These are phyloP conservation scores for Phortica variegata DNA, from an alignment of 1,140 invertebrate genomes.

Conservation along the genomic window DNA sequence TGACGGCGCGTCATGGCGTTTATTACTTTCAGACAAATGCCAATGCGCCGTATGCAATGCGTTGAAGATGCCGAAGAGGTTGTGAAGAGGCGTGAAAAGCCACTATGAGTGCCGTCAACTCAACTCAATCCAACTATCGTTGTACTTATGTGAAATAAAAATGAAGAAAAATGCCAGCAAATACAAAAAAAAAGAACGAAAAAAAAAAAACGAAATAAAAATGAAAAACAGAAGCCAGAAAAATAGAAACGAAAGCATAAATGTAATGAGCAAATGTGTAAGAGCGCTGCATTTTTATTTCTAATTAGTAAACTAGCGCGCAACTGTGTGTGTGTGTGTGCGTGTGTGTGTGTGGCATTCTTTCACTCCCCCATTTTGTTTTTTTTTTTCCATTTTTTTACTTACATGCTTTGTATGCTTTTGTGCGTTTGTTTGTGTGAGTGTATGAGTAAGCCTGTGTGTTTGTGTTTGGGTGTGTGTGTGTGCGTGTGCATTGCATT, in stretches of 20 bases:
- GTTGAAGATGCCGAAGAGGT: background rate
- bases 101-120: background rate
- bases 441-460: constrained; percentile 13
- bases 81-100: background rate
- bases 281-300: constrained; percentile 45
- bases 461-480: constrained; percentile 1
- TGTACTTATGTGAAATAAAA: constrained; percentile 4
- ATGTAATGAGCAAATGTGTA: constrained; percentile 45
- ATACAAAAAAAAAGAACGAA: constrained; percentile 18
- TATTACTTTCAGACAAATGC: constrained; percentile 57
- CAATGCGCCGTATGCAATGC: constrained; percentile 44
- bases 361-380: too few relatives aligned
- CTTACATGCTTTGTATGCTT: too few relatives aligned
- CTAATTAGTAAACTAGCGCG: constrained; percentile 40
- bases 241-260: constrained; percentile 6
- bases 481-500: constrained; percentile 31
- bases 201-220: constrained; percentile 19
- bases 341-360: too few relatives aligned
- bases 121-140: too few relatives aligned
- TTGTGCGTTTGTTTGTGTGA: constrained; percentile 10
- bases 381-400: too few relatives aligned
- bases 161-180: constrained; percentile 15
- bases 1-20: constrained; percentile 46
- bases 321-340: too few relatives aligned
- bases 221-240: too few relatives aligned